phyloP scores from a whole-genome alignment of 1,140 invertebrate species.

The Pollicipes pollicipes region DNA sequence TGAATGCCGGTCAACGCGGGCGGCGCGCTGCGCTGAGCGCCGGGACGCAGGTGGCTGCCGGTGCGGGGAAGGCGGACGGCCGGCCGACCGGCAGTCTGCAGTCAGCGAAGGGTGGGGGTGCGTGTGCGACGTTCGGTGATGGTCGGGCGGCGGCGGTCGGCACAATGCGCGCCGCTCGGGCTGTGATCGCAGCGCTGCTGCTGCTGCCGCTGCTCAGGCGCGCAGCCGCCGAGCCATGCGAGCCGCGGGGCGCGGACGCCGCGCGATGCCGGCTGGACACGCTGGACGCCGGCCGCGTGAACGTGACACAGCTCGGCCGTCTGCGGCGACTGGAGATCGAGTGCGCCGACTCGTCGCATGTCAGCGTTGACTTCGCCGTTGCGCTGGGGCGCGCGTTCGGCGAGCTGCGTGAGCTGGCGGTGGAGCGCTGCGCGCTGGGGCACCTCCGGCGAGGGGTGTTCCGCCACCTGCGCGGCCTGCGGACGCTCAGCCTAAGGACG shows the following conservation, averaged over 20 bases:
- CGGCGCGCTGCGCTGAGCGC: slow-evolving; percentile 1
- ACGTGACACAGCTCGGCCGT: neutral
- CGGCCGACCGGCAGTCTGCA: neutral
- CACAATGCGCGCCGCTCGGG: neutral
- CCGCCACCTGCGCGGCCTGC: neutral
- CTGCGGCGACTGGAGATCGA: neutral
- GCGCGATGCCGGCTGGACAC: neutral
- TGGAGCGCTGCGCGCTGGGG: neutral
- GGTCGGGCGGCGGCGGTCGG: too few relatives aligned
- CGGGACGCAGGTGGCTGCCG: too few relatives aligned
- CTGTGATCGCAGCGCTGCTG: neutral
- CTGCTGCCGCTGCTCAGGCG: too few relatives aligned
- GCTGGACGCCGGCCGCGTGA: neutral
- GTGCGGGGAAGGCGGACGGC: neutral
- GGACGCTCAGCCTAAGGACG: neutral
- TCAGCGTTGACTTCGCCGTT: neutral
- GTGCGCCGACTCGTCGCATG: neutral
- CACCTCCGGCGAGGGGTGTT: neutral
- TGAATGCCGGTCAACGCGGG: too few relatives aligned
- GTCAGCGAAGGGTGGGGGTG: neutral
- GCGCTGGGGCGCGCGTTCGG: neutral
- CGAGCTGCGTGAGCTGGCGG: neutral
- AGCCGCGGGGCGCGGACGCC: neutral
- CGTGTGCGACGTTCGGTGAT: neutral
- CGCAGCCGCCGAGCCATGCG: neutral